phyloP scores from a whole-genome alignment of 1,140 invertebrate genomes.

The Epicauta chinensis region DNA sequence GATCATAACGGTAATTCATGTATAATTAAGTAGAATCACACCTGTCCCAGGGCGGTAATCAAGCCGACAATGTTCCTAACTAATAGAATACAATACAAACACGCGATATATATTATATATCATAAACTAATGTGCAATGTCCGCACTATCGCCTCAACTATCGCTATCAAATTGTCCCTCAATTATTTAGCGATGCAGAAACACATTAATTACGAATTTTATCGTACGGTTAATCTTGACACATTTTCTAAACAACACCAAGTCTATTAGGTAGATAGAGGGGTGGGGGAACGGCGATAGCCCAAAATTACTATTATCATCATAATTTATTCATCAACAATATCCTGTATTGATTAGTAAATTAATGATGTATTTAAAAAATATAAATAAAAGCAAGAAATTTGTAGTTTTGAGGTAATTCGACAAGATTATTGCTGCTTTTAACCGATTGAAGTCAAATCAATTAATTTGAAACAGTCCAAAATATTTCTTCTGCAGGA shows the following conservation, averaged over 20 bases:
- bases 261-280: neutral
- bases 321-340: conserved; percentile 20
- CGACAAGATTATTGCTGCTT: no score
- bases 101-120: conserved; percentile 29
- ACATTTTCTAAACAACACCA: conserved; percentile 20
- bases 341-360: conserved; percentile 17
- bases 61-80: conserved; percentile 28
- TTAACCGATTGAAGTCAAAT: no score
- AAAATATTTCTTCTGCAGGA: no score
- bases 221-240: conserved; percentile 20
- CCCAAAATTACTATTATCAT: conserved; percentile 13
- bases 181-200: conserved; percentile 28
- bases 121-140: conserved; percentile 36
- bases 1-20: conserved; percentile 26
- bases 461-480: no score
- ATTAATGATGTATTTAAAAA: no score
- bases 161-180: conserved; percentile 32
- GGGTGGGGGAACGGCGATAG: no score
- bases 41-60: conserved; percentile 30
- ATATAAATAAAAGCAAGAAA: no score
- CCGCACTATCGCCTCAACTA: conserved; percentile 30
- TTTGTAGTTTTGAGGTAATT: no score
- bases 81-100: conserved; percentile 35
- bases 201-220: conserved; percentile 27
- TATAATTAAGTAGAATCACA: conserved; percentile 33